A percentile compares a stretch with the other conserved stretches of the same genome.
Evolutionary conservation across 2,797 vertebrate genomes (phyloP).

Genomic region (Propithecus deckenii): DNA sequence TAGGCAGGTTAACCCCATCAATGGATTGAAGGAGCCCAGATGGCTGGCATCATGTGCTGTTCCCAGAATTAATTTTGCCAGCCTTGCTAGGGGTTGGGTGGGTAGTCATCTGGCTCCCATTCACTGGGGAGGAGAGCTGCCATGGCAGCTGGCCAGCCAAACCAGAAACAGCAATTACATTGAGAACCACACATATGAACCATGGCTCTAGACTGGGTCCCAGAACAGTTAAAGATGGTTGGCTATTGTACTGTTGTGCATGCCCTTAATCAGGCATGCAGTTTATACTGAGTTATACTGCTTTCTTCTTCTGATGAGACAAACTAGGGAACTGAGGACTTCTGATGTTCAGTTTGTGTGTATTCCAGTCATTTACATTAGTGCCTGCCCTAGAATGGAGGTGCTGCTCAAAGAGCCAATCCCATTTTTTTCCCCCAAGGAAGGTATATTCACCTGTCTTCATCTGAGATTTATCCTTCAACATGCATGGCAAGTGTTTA

Average conservation of each 20-base stretch:
- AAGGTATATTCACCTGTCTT: neutral
- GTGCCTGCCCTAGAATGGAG: neutral
- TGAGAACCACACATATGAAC: neutral
- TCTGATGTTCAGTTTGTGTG: conserved; percentile 4
- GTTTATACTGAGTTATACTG: neutral
- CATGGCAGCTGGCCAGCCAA: neutral
- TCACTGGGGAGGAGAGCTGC: neutral
- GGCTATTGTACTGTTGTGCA: neutral
- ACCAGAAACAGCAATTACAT: neutral
- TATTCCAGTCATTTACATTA: neutral
- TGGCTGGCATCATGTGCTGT: neutral
- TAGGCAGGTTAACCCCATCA: conserved; percentile 9
- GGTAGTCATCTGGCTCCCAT: neutral
- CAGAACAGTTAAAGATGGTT: neutral
- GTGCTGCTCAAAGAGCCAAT: neutral
- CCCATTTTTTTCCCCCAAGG: neutral
- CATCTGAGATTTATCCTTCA: conserved; percentile 5
- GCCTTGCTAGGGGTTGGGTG: neutral
- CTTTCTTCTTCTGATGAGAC: conserved; percentile 6
- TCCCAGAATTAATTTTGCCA: conserved; percentile 42
- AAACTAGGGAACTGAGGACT: neutral
- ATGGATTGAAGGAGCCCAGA: neutral
- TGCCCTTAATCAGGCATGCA: neutral
- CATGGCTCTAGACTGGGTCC: neutral
- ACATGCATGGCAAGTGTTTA: neutral